Evolutionary conservation across 2,797 vertebrate species (phyloP).

Genomic region (Macropus fuliginosus): DNA sequence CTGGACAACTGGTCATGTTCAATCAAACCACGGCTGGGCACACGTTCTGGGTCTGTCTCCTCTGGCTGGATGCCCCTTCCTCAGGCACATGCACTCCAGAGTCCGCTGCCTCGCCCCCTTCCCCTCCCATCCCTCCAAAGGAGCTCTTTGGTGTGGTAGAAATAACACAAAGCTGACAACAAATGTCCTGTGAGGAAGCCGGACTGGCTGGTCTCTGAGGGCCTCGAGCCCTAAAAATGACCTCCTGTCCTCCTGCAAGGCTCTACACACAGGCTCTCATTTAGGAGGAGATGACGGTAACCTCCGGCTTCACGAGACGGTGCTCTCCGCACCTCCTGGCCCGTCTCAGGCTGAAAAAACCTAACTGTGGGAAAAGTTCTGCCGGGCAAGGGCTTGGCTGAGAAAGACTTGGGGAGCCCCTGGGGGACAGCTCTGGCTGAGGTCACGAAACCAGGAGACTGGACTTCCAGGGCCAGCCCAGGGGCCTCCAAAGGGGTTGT

Average conservation of each 20-base stretch:
- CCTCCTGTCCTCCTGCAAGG: not conserved
- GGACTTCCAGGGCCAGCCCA: not conserved
- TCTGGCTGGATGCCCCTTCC: not conserved
- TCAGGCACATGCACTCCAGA: not conserved
- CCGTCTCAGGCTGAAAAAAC: conserved; percentile 24
- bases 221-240: not conserved
- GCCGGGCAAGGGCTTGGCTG: not conserved
- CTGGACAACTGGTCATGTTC: not conserved
- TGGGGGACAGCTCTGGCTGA: conserved; percentile 18
- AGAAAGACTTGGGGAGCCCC: not conserved
- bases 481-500: no score
- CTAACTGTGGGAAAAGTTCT: conserved; percentile 43
- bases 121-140: not conserved
- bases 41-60: not conserved
- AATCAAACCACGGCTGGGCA: not conserved
- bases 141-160: no score
- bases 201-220: not conserved
- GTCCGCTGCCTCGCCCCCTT: not conserved
- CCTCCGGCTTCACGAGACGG: conserved; percentile 39
- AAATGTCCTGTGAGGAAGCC: no score
- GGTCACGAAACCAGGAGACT: not conserved
- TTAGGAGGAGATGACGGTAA: not conserved
- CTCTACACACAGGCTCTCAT: conserved; percentile 6
- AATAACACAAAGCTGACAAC: not conserved
- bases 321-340: not conserved